Percentiles rank a stretch among this genome's conserved stretches.
phyloP scores from a whole-genome alignment of 2,113 vertebrate species.

The Amphiprion ocellaris region DNA sequence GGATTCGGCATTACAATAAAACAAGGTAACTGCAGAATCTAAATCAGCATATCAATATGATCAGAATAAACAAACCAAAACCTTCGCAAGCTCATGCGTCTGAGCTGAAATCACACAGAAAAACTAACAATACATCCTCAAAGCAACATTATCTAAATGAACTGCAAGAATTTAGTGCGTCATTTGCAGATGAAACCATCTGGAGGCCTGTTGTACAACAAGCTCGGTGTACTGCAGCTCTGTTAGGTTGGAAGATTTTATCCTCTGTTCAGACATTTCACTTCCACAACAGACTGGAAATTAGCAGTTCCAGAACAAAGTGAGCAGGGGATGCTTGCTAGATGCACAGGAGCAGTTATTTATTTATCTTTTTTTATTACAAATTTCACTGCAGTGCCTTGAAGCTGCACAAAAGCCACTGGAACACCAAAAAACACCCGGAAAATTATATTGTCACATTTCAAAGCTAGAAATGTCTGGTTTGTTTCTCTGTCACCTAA shows the following conservation, averaged over 20 bases:
- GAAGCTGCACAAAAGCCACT: no score
- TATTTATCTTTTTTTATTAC: no score
- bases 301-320: background rate
- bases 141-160: slow-evolving; percentile 17
- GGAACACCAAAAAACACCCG: background rate
- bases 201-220: slow-evolving; percentile 16
- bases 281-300: slow-evolving; percentile 24
- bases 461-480: no score
- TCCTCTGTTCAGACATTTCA: background rate
- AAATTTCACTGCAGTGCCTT: no score
- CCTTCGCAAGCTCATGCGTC: background rate
- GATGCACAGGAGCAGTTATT: no score
- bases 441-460: no score
- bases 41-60: background rate
- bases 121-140: background rate
- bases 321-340: background rate
- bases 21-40: background rate
- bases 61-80: background rate
- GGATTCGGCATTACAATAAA: no score
- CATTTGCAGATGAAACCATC: slow-evolving; percentile 42
- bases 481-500: no score
- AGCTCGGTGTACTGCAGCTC: background rate
- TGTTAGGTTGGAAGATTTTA: slow-evolving; percentile 3
- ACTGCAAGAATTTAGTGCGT: background rate
- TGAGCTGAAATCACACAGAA: no score